phyloP scores from a whole-genome alignment of 2,888 invertebrate species.

The Coremacera marginata region DNA sequence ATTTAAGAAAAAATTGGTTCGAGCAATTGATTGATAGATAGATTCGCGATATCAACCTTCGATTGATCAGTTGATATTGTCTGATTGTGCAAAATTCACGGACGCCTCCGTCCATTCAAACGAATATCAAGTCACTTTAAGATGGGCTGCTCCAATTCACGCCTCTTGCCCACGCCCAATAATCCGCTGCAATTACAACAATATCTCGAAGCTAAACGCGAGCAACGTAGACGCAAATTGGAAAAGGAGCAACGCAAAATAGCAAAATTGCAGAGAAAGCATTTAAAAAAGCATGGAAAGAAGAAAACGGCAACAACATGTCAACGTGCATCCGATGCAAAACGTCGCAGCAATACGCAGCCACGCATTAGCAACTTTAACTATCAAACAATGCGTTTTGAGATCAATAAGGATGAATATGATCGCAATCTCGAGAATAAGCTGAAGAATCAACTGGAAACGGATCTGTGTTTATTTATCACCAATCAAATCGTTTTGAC shows the following conservation, averaged over 20 bases:
- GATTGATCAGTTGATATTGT: conserved; percentile 16
- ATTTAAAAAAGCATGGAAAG: conserved; percentile 56
- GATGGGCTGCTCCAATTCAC: conserved; percentile 66
- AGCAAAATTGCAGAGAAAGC: conserved; percentile 59
- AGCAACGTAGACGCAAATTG: conserved; percentile 54
- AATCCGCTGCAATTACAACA: conserved; percentile 62
- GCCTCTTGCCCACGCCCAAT: conserved; percentile 51
- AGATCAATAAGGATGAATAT: conserved; percentile 57
- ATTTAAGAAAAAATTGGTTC: not conserved
- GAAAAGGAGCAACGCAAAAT: conserved; percentile 59
- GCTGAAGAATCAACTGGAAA: conserved; percentile 73
- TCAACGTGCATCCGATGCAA: conserved; percentile 13
- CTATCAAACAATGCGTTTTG: conserved; percentile 43
- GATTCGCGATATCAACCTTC: not conserved
- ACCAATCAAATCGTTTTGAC: conserved; percentile 82
- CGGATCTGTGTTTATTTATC: conserved; percentile 77
- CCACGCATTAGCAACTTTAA: conserved; percentile 32
- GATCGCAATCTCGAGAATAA: conserved; percentile 63
- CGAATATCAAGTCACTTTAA: not conserved
- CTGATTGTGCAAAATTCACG: not conserved
- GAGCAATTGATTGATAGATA: too few species aligned
- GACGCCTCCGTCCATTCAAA: too few species aligned
- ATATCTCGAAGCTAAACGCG: conserved; percentile 52
- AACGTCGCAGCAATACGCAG: conserved; percentile 31
- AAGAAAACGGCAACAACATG: conserved; percentile 17